Base-by-base conservation (phyloP, 2,888 invertebrate species). In the Ectemnius continuus region DNA sequence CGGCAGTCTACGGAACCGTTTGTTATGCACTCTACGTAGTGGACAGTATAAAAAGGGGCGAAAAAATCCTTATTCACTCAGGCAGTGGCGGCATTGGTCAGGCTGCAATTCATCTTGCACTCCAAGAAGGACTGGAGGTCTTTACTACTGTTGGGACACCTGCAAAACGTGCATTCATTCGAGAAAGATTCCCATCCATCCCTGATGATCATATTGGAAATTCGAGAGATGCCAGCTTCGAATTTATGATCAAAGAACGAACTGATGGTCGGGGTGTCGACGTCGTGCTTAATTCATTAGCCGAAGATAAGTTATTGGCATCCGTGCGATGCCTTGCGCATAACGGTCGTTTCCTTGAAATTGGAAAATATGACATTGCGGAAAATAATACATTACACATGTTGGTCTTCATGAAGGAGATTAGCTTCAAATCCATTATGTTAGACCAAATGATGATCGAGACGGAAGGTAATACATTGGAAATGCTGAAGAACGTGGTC, bases 191-290 rank as follows among this genome's bases (percentile, higher is more conserved):
- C 86, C 94, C 94, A 0, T 86, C 90, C 76, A 94, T 92, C 23
- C 87, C 87, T 11, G 94, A 94, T 26, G 86, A 91, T 62, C 93
- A 97, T 87, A 97, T 99, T 87, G 96, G 97, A 23, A 97, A 97
- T 90, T 97, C 98, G 8, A 94, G 97, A 84, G 95, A 97, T 88
- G 93, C 94, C 0, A 94, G 95, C 0, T 99, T 99, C 90, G 98
- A 98, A 89, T 93, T 94, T 79, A 94, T 98, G 93, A 93, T 99
- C 67, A 93, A 95, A 83, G 92, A 92, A 61, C 93, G 94, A 85
- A 98, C 98, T 0, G 92, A 95, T 8, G 98, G 98, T 14, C 93
- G 93, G 82, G 98, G 98, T 48, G 98, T 99, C 0, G 97, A 99
- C 87, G 91, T 98, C 66, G 96, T 99, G 0, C 92, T 99, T 6